Percentiles rank a stretch among this genome's conserved stretches.
phyloP scores from a whole-genome alignment of 2,113 vertebrate species.

The Menura novaehollandiae region DNA sequence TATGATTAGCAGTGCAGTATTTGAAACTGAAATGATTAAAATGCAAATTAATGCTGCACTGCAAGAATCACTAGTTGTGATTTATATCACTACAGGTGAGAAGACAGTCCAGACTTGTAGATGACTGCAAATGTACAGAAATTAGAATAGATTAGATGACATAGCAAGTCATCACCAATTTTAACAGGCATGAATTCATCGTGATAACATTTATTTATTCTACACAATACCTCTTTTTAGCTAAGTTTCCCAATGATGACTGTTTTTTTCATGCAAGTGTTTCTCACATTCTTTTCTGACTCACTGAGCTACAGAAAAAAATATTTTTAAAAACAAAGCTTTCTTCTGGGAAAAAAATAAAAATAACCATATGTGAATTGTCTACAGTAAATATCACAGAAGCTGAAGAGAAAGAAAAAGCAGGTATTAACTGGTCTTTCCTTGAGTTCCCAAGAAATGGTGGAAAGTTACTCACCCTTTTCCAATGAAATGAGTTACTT shows the following conservation, averaged over 20 bases:
- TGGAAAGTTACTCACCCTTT: constrained; percentile 19
- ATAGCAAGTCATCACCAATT: not conserved
- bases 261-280: not conserved
- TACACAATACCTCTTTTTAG: not conserved
- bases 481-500: constrained; percentile 2
- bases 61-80: constrained; percentile 7
- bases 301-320: not conserved
- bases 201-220: not conserved
- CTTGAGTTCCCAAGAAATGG: not conserved
- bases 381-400: not conserved
- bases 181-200: not conserved
- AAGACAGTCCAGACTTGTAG: constrained; percentile 22
- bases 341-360: not conserved
- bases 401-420: not conserved
- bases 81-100: constrained; percentile 35
- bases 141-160: constrained; percentile 5
- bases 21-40: not conserved
- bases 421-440: not conserved
- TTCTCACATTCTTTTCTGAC: constrained; percentile 1
- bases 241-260: not conserved
- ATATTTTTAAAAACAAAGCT: not conserved
- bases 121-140: constrained; percentile 4
- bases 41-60: constrained; percentile 2
- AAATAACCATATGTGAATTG: constrained; percentile 4
- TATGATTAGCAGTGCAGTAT: not conserved